phyloP scores from a whole-genome alignment of 2,797 vertebrate genomes.

The Discoglossus pictus region DNA sequence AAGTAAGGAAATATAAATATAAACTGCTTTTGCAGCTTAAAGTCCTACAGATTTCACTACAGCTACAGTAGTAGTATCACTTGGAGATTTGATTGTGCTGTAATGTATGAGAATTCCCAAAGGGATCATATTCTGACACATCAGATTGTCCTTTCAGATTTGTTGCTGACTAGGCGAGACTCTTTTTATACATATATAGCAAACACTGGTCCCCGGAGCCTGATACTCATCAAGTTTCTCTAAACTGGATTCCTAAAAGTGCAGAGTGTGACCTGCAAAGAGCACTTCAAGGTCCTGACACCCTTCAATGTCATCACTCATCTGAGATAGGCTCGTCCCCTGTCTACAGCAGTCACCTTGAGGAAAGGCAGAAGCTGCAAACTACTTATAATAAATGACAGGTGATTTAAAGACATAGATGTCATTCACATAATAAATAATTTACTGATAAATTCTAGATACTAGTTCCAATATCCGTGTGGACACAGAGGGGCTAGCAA shows the following conservation, averaged over 20 bases:
- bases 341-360: neutral
- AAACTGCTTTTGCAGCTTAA: too few species aligned
- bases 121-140: constrained; percentile 37
- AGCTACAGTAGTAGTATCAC: too few species aligned
- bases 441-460: too few species aligned
- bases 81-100: constrained; percentile 2
- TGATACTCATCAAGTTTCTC: constrained; percentile 46
- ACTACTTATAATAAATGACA: too few species aligned
- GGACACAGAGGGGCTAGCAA: too few species aligned
- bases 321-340: neutral
- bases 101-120: constrained; percentile 1
- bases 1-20: too few species aligned
- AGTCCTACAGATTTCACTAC: too few species aligned
- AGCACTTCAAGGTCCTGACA: constrained; percentile 34
- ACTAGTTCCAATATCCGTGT: too few species aligned
- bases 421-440: too few species aligned
- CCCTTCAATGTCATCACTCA: constrained; percentile 13
- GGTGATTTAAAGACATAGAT: too few species aligned
- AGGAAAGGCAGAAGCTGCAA: too few species aligned
- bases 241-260: constrained; percentile 22
- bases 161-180: constrained; percentile 41
- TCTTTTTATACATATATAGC: constrained; percentile 16
- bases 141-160: constrained; percentile 33
- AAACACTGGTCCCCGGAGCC: constrained; percentile 26
- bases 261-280: constrained; percentile 22